Conservation (phyloP, 64 coral and sea anemone species). For the Stylophora pistillata region DNA sequence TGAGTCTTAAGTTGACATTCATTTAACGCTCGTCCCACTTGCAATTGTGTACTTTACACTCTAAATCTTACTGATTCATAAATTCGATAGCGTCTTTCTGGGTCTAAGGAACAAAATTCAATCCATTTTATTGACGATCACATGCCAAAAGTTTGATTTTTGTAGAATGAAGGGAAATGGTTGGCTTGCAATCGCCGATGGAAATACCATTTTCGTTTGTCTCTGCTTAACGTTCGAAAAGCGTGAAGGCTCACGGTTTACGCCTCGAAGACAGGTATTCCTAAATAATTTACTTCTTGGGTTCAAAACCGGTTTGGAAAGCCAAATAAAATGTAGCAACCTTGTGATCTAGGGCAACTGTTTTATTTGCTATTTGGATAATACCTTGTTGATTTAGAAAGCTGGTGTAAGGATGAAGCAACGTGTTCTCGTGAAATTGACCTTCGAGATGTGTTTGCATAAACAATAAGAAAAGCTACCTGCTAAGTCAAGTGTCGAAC, state of each 20-base stretch:
- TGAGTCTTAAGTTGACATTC: too few species aligned
- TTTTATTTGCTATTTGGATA: neutral
- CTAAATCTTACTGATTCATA: too few species aligned
- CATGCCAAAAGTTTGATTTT: neutral
- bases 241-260: neutral
- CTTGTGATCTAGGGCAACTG: neutral
- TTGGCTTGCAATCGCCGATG: neutral
- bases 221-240: conserved; percentile 3
- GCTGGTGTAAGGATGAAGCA: neutral
- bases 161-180: conserved; percentile 3
- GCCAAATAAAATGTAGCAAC: neutral
- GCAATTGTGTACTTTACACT: too few species aligned
- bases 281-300: conserved; percentile 20
- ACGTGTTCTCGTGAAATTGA: neutral
- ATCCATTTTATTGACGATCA: neutral
- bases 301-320: neutral
- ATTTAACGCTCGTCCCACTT: too few species aligned
- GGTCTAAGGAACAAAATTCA: too few species aligned
- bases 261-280: conserved; percentile 7
- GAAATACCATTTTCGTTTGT: neutral
- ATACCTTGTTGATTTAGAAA: neutral
- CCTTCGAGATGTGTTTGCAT: neutral
- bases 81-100: too few species aligned
- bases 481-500: neutral
- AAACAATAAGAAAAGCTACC: neutral